Evolutionary conservation across 1,140 invertebrate species (phyloP), one percentile per base, ranked within the genome.

Genomic region (Bombus pascuorum): DNA sequence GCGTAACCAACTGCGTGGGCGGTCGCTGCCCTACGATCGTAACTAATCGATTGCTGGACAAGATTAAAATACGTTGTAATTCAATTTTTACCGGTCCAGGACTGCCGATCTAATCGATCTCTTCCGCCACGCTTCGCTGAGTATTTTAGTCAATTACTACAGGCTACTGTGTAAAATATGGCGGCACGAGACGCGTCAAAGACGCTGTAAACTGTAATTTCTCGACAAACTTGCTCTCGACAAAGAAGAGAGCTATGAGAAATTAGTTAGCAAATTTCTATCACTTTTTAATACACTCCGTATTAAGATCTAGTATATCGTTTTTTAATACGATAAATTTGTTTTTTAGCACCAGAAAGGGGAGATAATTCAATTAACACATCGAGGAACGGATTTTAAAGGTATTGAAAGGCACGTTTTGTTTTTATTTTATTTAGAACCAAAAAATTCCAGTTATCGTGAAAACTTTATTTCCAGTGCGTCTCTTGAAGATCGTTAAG

Each of bases 61-160:
- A 85, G 89, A 93, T 93, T 93, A 93, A 93, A 93, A 91, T 93
- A 92, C 90, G 90, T 90, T 82, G 81, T 90, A 92, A 92, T 92
- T 91, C 77, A 90, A 93, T 93, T 93, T 92, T 91, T 89, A 92
- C 88, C 88, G 89, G 78, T 89, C 44, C 70, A n/a, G 25, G 18
- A 42, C 65, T 77, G 42, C 39, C 57, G 73, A 44, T 87, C 72
- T 59, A 73, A 47, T 66, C 75, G 57, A 70, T 70, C 77, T 47
- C 39, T 25, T 76, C 74, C 85, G 86, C 57, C 82, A 86, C 81
- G 73, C 85, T 89, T 34, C 53, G 77, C 28, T 68, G 80, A 75
- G 39, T 68, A 53, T 89, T 83, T 86, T 86, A 37, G 68, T 86
- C 81, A 89, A 84, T 89, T 83, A 83, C 39, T 59, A 42, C 34